A percentile compares a stretch with the other conserved stretches of the same genome.
Conservation (phyloP, 2,888 invertebrate species). For the Aporophyla lueneburgensis region DNA sequence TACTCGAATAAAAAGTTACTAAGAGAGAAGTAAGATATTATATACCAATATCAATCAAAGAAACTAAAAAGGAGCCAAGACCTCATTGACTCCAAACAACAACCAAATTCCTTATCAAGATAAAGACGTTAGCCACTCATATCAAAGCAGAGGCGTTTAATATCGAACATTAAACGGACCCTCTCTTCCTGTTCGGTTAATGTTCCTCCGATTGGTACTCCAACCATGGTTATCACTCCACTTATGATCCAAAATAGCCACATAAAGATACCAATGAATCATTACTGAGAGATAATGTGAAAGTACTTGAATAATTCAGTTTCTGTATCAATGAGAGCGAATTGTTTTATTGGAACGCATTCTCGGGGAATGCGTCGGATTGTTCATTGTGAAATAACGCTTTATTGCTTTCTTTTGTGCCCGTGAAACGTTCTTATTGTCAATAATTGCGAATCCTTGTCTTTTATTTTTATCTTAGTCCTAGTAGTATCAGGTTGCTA, state of each 20-base stretch:
- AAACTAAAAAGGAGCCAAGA: constrained; percentile 29
- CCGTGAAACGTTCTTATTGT: constrained; percentile 29
- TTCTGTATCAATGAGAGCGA: constrained; percentile 62
- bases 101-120: constrained; percentile 59
- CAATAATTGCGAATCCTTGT: constrained; percentile 22
- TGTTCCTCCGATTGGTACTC: constrained; percentile 79
- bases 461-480: constrained; percentile 7
- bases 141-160: constrained; percentile 63
- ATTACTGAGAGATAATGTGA: constrained; percentile 73
- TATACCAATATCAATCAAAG: constrained; percentile 17
- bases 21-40: constrained; percentile 1
- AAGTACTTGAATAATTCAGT: constrained; percentile 67
- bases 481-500: neutral
- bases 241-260: constrained; percentile 83
- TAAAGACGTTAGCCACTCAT: constrained; percentile 60
- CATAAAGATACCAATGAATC: constrained; percentile 78
- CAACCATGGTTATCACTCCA: constrained; percentile 80
- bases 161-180: constrained; percentile 67
- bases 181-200: constrained; percentile 73
- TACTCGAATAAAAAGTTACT: neutral
- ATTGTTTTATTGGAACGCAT: constrained; percentile 64
- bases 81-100: constrained; percentile 22
- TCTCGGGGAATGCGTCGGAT: constrained; percentile 54
- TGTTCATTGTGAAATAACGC: constrained; percentile 49
- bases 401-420: constrained; percentile 37